Conservation (phyloP, 2,797 vertebrate species). For the Hippopotamyrus pictus region DNA sequence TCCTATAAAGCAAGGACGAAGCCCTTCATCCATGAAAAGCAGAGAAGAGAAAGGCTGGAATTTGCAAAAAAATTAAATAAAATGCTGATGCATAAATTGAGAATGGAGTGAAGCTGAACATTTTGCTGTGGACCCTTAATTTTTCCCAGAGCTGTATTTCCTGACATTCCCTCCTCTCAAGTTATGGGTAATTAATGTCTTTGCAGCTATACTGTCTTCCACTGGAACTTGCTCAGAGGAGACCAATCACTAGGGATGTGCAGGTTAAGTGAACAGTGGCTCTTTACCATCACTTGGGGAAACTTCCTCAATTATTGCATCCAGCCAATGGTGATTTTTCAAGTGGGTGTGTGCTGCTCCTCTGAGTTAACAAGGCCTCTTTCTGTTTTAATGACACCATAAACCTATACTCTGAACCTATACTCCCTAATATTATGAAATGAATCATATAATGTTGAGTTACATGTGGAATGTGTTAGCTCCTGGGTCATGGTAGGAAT, state of each 20-base stretch:
- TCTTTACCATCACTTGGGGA: slow-evolving; percentile 6
- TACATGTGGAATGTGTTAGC: slow-evolving; percentile 43
- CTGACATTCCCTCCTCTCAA: not conserved
- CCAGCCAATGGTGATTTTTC: slow-evolving; percentile 52
- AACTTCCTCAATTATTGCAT: slow-evolving; percentile 42
- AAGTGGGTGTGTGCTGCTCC: slow-evolving; percentile 46
- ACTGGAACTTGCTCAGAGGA: not conserved
- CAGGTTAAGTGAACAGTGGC: slow-evolving; percentile 32
- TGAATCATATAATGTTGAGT: slow-evolving; percentile 41
- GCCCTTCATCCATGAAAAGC: not conserved
- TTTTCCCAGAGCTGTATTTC: not conserved
- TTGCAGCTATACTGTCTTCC: not conserved
- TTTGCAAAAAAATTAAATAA: not conserved
- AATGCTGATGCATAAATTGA: not conserved
- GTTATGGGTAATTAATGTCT: not conserved
- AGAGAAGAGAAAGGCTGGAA: not conserved
- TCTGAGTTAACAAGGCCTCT: slow-evolving; percentile 52
- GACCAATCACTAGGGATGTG: not conserved
- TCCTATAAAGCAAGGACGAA: not conserved
- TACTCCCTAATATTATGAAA: slow-evolving; percentile 52
- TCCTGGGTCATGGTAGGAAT: slow-evolving; percentile 55
- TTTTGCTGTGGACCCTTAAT: not conserved
- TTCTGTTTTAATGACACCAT: slow-evolving; percentile 58
- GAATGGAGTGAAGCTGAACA: not conserved
- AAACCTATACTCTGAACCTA: slow-evolving; percentile 37